Percentiles rank a stretch among this genome's conserved stretches.
Conservation (phyloP, 2,888 invertebrate species). For the Myathropa florea region DNA sequence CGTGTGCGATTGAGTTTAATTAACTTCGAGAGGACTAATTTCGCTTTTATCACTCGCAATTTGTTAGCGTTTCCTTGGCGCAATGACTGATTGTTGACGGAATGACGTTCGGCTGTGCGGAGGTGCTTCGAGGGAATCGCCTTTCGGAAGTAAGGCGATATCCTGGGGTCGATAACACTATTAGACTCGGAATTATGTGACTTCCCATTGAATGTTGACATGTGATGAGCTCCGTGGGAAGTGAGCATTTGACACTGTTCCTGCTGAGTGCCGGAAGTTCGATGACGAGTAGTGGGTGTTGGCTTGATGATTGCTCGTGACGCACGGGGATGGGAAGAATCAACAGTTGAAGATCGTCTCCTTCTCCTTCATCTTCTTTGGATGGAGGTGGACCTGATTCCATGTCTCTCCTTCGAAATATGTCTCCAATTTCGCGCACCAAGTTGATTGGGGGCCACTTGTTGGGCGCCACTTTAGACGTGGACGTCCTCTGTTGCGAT, state of each 20-base stretch:
- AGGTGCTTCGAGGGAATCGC: background rate
- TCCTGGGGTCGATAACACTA: background rate
- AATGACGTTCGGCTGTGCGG: background rate
- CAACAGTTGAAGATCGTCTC: no score
- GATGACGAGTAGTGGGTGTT: background rate
- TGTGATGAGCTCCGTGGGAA: background rate
- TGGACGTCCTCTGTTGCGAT: no score
- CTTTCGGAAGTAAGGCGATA: background rate
- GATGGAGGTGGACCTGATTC: no score
- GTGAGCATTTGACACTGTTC: no score
- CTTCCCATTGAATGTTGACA: background rate
- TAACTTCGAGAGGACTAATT: conserved; percentile 42
- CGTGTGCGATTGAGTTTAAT: conserved; percentile 26
- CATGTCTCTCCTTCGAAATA: no score
- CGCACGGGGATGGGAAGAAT: no score
- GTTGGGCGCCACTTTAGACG: no score
- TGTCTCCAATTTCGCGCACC: no score
- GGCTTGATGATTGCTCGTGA: no score
- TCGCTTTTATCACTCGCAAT: conserved; percentile 42
- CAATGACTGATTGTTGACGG: conserved; percentile 23
- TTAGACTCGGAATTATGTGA: conserved; percentile 1
- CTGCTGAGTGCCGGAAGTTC: background rate
- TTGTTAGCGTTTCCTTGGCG: conserved; percentile 10
- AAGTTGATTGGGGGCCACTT: no score
- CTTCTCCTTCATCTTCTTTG: no score